Evolutionary conservation across 2,888 invertebrate genomes (phyloP).

Genomic region (Gastrophysa polygoni): DNA sequence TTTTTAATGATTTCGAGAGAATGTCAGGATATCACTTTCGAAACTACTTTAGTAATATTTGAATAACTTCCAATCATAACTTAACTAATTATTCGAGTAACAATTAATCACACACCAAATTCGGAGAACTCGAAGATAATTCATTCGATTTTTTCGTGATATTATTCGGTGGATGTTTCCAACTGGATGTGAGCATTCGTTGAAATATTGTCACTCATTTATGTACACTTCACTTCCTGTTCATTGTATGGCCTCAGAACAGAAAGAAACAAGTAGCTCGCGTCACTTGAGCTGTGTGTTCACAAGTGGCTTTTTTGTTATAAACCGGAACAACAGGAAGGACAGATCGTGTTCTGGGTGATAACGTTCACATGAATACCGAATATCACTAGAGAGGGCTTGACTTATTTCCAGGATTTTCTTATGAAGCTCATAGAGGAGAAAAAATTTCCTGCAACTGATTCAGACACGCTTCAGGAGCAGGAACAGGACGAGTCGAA

Average conservation of each 20-base stretch:
- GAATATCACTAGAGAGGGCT: not conserved
- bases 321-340: slow-evolving; percentile 7
- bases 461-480: too few relatives aligned
- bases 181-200: too few relatives aligned
- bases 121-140: not conserved
- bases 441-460: too few relatives aligned
- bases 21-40: slow-evolving; percentile 6
- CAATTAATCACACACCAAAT: slow-evolving; percentile 5
- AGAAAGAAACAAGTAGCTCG: not conserved
- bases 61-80: not conserved
- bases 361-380: not conserved
- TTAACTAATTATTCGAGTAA: slow-evolving; percentile 8
- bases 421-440: too few relatives aligned
- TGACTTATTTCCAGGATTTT: too few relatives aligned
- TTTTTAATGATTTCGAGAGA: not conserved
- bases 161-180: too few relatives aligned
- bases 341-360: slow-evolving; percentile 3
- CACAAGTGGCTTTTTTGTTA: slow-evolving; percentile 5
- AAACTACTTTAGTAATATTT: slow-evolving; percentile 6
- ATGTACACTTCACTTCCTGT: slow-evolving; percentile 11
- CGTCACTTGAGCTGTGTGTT: slow-evolving; percentile 9
- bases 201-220: too few relatives aligned
- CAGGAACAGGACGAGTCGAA: too few relatives aligned
- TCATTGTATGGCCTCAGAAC: slow-evolving; percentile 9
- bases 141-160: not conserved